These are phyloP conservation scores for Fopius arisanus DNA, from an alignment of 1,140 invertebrate genomes.

Conservation along the genomic window DNA sequence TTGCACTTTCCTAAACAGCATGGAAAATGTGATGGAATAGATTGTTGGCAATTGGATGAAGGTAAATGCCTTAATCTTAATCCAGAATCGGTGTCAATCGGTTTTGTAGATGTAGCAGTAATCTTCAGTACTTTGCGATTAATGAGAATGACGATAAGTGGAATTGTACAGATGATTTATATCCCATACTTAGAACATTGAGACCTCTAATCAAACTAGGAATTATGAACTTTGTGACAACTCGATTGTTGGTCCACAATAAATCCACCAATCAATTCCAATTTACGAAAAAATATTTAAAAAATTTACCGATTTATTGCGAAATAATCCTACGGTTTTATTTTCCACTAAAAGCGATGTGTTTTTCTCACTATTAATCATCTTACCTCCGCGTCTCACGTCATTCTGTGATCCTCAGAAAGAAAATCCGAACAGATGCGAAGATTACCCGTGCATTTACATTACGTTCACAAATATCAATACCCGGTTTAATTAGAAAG, in stretches of 20 bases:
- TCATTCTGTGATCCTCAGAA: not conserved
- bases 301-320: no score
- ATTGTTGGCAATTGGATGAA: not conserved
- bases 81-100: slow-evolving; percentile 2
- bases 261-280: no score
- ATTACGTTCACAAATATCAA: not conserved
- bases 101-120: not conserved
- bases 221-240: not conserved
- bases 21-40: not conserved
- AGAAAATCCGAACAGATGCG: not conserved
- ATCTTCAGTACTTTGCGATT: not conserved
- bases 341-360: not conserved
- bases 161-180: not conserved
- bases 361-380: not conserved
- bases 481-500: not conserved
- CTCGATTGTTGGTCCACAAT: no score
- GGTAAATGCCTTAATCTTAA: not conserved
- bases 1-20: no score
- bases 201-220: not conserved
- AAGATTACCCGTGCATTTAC: not conserved
- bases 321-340: no score
- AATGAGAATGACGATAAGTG: not conserved
- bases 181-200: not conserved
- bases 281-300: no score
- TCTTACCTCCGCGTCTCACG: not conserved